These are phyloP conservation scores for Chironomus tentans DNA, from an alignment of 2,888 invertebrate genomes.

Conservation along the genomic window DNA sequence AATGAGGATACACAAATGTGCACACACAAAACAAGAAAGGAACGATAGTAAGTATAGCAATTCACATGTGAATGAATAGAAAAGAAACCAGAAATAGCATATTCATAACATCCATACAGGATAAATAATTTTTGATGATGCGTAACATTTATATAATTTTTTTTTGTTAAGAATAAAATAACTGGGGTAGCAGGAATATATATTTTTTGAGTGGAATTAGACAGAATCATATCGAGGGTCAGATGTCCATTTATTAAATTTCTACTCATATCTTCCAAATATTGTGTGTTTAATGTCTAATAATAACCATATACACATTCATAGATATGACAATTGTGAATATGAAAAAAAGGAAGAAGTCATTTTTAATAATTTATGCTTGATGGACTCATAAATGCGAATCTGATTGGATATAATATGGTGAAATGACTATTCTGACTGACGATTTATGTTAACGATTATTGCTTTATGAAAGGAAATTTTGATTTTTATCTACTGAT, in stretches of 20 bases:
- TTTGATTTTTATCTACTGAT: too few species aligned
- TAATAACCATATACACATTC: background rate
- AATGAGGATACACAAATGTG: too few species aligned
- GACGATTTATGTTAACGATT: conserved; percentile 16
- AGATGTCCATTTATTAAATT: conserved; percentile 12
- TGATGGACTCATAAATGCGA: conserved; percentile 22
- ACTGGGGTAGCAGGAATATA: background rate
- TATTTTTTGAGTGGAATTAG: conserved; percentile 1
- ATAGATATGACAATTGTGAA: conserved; percentile 1
- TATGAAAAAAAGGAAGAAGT: conserved; percentile 2
- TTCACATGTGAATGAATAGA: background rate
- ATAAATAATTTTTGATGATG: conserved; percentile 27
- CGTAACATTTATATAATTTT: conserved; percentile 12
- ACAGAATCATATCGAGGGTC: background rate
- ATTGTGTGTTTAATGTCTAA: background rate
- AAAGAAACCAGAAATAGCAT: conserved; percentile 10
- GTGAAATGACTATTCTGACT: too few species aligned
- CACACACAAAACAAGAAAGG: background rate
- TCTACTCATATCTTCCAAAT: background rate
- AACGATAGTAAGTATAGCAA: background rate
- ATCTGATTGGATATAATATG: conserved; percentile 10
- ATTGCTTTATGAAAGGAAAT: background rate
- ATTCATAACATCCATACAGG: conserved; percentile 16
- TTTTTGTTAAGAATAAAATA: background rate
- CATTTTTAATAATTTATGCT: conserved; percentile 19